Percentiles rank a stretch among this genome's conserved stretches.
These are phyloP conservation scores for Ephialtes manifestator DNA, from an alignment of 2,888 invertebrate genomes.

Conservation along the genomic window DNA sequence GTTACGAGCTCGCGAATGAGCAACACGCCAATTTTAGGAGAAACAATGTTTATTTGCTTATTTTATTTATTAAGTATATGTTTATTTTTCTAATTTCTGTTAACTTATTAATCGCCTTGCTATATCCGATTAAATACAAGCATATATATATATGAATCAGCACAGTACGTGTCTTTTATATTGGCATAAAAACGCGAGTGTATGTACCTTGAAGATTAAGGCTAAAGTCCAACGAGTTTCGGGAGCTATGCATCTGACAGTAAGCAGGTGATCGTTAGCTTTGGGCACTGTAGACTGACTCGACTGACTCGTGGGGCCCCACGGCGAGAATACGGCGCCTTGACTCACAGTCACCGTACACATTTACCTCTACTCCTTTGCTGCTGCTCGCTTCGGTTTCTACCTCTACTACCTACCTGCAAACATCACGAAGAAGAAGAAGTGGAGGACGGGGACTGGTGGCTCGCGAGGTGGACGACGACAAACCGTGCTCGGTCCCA, in stretches of 20 bases:
- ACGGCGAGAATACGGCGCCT: slow-evolving; percentile 36
- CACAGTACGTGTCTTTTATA: background rate
- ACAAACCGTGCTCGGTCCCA: slow-evolving; percentile 47
- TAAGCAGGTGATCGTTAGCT: slow-evolving; percentile 23
- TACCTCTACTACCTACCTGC: slow-evolving; percentile 15
- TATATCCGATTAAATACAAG: background rate
- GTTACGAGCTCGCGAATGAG: background rate
- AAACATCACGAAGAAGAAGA: slow-evolving; percentile 44
- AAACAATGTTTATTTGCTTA: background rate
- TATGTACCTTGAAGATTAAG: background rate
- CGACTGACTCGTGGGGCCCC: slow-evolving; percentile 17
- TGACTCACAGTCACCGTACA: slow-evolving; percentile 36
- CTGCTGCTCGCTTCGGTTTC: slow-evolving; percentile 12
- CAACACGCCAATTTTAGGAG: background rate
- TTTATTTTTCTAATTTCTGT: background rate
- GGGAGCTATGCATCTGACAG: slow-evolving; percentile 4
- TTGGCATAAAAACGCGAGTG: background rate
- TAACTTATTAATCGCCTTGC: background rate
- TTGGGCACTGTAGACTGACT: slow-evolving; percentile 19
- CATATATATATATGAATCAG: background rate
- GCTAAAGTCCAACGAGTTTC: slow-evolving; percentile 18
- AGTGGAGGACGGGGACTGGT: slow-evolving; percentile 35
- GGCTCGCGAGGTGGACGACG: slow-evolving; percentile 56
- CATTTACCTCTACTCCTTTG: slow-evolving; percentile 40
- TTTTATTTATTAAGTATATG: background rate